phyloP scores from a whole-genome alignment of 1,140 invertebrate genomes.

The Leptestheria dahalacensis region DNA sequence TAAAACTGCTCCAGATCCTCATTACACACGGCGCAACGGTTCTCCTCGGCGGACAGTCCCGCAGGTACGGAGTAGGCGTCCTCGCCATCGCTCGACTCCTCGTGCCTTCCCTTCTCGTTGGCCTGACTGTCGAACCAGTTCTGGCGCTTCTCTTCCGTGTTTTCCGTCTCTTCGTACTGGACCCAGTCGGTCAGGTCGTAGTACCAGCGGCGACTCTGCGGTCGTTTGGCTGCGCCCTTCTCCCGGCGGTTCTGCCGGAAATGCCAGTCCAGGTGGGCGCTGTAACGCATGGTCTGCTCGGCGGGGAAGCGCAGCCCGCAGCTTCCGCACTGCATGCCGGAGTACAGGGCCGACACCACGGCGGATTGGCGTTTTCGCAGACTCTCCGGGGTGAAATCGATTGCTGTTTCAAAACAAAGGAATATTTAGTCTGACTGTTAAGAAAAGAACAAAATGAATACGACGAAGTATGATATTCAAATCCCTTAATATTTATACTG shows the following conservation, averaged over 20 bases:
- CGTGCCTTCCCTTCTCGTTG: conserved; percentile 6
- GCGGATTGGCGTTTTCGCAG: conserved; percentile 38
- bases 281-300: conserved; percentile 66
- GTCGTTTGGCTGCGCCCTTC: conserved; percentile 63
- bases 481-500: too few relatives aligned
- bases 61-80: conserved; percentile 44
- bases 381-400: conserved; percentile 27
- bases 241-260: conserved; percentile 82
- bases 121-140: conserved; percentile 12
- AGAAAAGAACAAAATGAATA: too few relatives aligned
- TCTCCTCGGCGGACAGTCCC: conserved; percentile 26
- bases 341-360: conserved; percentile 52
- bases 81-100: conserved; percentile 27
- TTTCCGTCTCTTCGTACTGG: conserved; percentile 85
- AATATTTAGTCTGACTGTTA: too few relatives aligned
- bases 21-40: conserved; percentile 68
- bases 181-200: conserved; percentile 84
- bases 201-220: conserved; percentile 71
- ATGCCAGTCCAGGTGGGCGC: conserved; percentile 93
- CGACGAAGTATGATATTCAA: too few relatives aligned
- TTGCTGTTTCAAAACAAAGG: conserved; percentile 20
- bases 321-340: conserved; percentile 84
- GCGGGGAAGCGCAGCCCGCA: conserved; percentile 81
- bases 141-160: conserved; percentile 62
- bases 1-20: conserved; percentile 87